These are phyloP conservation scores for Pammene fasciana DNA, from an alignment of 2,888 invertebrate genomes.

Conservation along the genomic window DNA sequence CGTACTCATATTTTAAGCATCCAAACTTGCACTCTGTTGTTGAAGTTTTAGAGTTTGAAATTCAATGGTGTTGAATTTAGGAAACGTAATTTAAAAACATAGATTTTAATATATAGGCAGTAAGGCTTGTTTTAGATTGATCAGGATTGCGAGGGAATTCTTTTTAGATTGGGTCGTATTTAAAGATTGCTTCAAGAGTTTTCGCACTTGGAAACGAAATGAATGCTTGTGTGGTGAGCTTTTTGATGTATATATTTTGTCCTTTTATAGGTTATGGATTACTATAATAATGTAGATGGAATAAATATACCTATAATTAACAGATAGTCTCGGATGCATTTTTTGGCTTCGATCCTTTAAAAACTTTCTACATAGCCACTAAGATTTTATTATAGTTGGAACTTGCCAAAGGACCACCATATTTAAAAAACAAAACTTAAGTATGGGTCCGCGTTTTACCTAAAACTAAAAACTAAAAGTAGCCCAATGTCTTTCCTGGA, in stretches of 20 bases:
- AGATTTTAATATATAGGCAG: constrained; percentile 12
- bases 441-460: constrained; percentile 11
- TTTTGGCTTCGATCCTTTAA: not conserved
- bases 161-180: constrained; percentile 33
- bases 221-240: constrained; percentile 21
- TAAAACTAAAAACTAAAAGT: constrained; percentile 33
- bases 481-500: constrained; percentile 15
- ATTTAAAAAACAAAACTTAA: not conserved
- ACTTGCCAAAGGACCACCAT: not conserved
- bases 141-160: constrained; percentile 11
- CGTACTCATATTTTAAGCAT: not conserved
- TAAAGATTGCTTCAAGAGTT: constrained; percentile 38
- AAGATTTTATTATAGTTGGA: not conserved
- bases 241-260: constrained; percentile 10
- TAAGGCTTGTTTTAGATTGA: constrained; percentile 18
- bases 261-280: constrained; percentile 8
- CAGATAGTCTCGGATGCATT: not conserved
- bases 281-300: not conserved
- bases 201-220: constrained; percentile 33
- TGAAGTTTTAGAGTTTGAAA: not conserved
- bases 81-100: constrained; percentile 5
- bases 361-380: not conserved
- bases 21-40: not conserved
- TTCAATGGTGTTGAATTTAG: not conserved
- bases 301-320: not conserved